These are phyloP conservation scores for Taphrorychus bicolor DNA, from an alignment of 2,888 invertebrate species.

Conservation along the genomic window DNA sequence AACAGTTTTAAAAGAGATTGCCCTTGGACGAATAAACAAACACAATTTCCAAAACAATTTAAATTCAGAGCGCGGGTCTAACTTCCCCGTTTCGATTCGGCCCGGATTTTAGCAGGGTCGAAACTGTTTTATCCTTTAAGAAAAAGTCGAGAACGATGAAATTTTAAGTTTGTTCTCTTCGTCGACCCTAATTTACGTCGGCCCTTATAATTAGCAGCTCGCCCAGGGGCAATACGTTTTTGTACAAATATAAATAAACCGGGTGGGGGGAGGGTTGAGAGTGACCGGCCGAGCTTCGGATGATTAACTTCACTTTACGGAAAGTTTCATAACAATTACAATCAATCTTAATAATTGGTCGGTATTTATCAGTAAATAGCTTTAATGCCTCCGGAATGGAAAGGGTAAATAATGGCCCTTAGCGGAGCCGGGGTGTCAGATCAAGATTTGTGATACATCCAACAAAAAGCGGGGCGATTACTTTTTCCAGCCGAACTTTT, in stretches of 20 bases:
- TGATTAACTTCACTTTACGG: conserved; percentile 27
- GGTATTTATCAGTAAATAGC: conserved; percentile 40
- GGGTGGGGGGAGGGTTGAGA: too few species aligned
- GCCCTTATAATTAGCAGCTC: conserved; percentile 26
- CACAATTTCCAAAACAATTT: conserved; percentile 36
- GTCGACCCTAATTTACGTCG: conserved; percentile 29
- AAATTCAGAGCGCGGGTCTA: conserved; percentile 25
- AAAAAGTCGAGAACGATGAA: conserved; percentile 18
- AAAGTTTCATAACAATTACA: conserved; percentile 39
- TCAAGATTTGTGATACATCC: conserved; percentile 20
- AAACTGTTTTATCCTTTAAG: conserved; percentile 9
- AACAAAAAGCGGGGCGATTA: background rate
- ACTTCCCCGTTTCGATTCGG: conserved; percentile 17
- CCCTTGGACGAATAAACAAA: conserved; percentile 32
- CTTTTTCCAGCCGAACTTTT: background rate
- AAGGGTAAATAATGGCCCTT: conserved; percentile 29
- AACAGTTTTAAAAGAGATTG: conserved; percentile 35
- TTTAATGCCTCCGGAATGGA: conserved; percentile 27
- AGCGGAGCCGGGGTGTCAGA: conserved; percentile 12
- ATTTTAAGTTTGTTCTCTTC: conserved; percentile 35
- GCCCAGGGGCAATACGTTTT: background rate
- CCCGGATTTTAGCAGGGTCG: conserved; percentile 10
- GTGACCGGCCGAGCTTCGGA: conserved; percentile 6
- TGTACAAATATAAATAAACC: background rate
- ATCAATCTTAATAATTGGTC: conserved; percentile 38